Base-by-base conservation (phyloP, 2,888 invertebrate species). In the Perizoma flavofasciatum region DNA sequence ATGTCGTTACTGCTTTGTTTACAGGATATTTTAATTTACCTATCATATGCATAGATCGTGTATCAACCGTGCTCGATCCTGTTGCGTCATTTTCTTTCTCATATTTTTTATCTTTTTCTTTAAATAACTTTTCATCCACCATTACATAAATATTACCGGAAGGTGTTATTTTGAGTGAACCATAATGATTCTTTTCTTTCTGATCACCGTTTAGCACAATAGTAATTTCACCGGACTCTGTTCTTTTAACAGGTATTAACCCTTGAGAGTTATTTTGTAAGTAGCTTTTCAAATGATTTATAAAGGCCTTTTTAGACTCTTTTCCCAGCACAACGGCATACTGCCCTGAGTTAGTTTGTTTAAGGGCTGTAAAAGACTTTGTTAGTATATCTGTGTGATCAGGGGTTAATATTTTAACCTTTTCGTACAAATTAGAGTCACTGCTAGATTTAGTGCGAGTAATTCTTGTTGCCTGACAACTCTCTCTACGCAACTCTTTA, bases 131-230 rank as follows among this genome's bases (percentile, higher is more conserved):
- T 57, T 83, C 74, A 57, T 84, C 75, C 22, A 83, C 67, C 10
- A 74, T 60, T 10, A 85, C 65, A 56, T 75, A 82, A 65, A 88
- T 76, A 64, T 81, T 84, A 22, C 85, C 85, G 0, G 86, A 85
- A 7, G 75, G 60, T 39, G 83, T 79, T 5, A 86, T 78, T 72
- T 82, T 86, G 22, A 89, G 67, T 32, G 78, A 75, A 40, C 78
- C 81, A 61, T 74, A 73, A 47, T 72, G 64, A 22, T 56, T 67
- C 37, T 70, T 72, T 5, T 40, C 53, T 37, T 73, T 61, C 4
- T 60, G 55, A 9, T 75, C 65, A n/a, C 53, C 67, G 58, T 75
- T 75, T 40, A 85, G 65, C 48, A 52, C 55, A 57, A 86, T 79
- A 5, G 62, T 72, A 22, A 85, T 79, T 68, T 83, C 76, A 4